Evolutionary conservation across 30 jellyfish, hydroid and myxozoan species (phyloP), one percentile per base, ranked within the genome.

Genomic region (Aurelia aurita complex sp. Pacific): DNA sequence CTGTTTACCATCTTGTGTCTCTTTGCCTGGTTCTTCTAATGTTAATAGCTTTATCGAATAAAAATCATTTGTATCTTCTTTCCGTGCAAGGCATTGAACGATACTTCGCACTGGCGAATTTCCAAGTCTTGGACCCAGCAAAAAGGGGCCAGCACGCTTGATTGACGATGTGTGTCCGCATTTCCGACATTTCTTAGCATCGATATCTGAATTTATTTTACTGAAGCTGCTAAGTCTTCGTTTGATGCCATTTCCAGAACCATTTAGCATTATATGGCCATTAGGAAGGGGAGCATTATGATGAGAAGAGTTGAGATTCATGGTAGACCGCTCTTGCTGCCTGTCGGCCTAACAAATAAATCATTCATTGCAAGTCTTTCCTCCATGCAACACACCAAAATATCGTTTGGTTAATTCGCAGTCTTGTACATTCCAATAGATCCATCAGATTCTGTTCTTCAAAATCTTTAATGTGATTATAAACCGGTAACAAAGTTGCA

Each of bases 91-190:
- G 69, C 99, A 94, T 57, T 94, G 97, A 38, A 83, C 96, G 36
- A 94, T 94, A 57, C 99, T 88, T 42, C 91, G 83, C 18, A 90
- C 97, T 66, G 97, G 97, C 78, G 97, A 90, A 83, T 80, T 89
- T 10, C 97, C 99, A 54, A 94, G 94, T 13, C 96, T 23, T 32
- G 99, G 99, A 53, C 99, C 99, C 19, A 94, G 82, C 79, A 94
- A 73, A 59, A 74, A 94, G 0, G 99, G 99, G 8, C 99, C 99
- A 19, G 99, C 99, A 33, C 95, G 94, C 55, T 87, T 85, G 13
- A 94, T 65, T 43, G 97, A 62, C 1, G 96, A 69, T 51, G 67
- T 78, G 35, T 72, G 80, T 16, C 91, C 89, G 46, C 95, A 86
- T 64, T 86, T 76, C 54, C 73, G 77, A 79, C 95, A 86, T 50